These are phyloP conservation scores for Noctua comes DNA, from an alignment of 2,888 invertebrate genomes.

Conservation along the genomic window DNA sequence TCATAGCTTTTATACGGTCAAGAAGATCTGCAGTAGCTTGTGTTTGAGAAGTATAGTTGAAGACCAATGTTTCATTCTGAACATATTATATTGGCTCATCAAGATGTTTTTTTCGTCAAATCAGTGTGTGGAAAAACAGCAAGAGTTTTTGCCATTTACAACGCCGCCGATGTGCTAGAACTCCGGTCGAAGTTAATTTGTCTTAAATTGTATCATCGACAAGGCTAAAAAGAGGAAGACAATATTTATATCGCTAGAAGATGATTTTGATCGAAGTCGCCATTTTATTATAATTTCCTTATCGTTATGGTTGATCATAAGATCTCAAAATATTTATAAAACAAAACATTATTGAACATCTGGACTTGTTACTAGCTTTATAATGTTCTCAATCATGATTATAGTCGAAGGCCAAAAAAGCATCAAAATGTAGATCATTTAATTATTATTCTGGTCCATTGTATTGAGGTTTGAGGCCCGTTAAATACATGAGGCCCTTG, in stretches of 20 bases:
- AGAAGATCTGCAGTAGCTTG: background rate
- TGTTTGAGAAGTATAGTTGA: background rate
- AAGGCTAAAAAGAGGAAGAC: background rate
- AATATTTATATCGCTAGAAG: background rate
- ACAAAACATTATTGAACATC: background rate
- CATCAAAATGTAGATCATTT: background rate
- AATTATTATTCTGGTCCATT: constrained; percentile 28
- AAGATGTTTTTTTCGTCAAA: background rate
- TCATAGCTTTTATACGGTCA: background rate
- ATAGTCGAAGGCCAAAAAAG: background rate
- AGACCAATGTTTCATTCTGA: background rate
- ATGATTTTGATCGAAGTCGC: background rate
- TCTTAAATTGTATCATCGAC: background rate
- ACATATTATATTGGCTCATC: background rate
- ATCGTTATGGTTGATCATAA: background rate
- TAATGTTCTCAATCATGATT: constrained; percentile 7
- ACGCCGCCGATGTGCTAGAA: background rate
- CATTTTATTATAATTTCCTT: background rate
- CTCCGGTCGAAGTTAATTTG: background rate
- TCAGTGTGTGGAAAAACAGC: background rate
- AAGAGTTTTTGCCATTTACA: background rate
- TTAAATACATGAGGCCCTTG: constrained; percentile 25
- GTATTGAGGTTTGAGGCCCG: constrained; percentile 20
- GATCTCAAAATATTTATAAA: background rate
- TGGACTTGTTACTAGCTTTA: background rate